Evolutionary conservation across 2,888 invertebrate genomes (phyloP), one percentile per base, ranked within the genome.

Genomic region (Kryphioiulus occultus): DNA sequence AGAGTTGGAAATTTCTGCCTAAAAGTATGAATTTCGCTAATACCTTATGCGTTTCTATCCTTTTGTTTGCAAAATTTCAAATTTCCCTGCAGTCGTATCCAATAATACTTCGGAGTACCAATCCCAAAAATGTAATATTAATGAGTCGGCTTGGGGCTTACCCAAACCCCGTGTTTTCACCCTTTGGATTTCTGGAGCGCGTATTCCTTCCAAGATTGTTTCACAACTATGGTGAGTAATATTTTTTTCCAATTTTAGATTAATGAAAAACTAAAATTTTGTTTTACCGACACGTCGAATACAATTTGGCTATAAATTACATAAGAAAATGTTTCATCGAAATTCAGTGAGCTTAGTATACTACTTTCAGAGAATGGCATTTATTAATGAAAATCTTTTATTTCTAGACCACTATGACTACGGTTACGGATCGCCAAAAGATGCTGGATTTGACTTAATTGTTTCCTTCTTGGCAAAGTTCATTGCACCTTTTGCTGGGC

Each of bases 11-110:
- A 19, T 53, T 53, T 53, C 19, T 35, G 7, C 35, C 0, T 53
- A 26, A 68, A 68, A 78, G 30, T 78, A 78, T 78, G 78, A 78
- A 78, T 78, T 78, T 78, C 26, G 30, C 30, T 15, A 78, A 78
- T 26, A 78, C 78, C 30, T 30, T 78, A 0, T 78, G 30, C 78
- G 26, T 78, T 1, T 7, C 30, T 30, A 30, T 78, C 26, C 15
- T 78, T 78, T 78, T 78, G 30, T 26, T 78, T 0, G 30, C 78
- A 78, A 78, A 30, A 30, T 2, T 30, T 0, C 15, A 78, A 1
- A 78, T 78, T 78, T 78, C 78, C 12, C 17, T 78, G 12, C 78
- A 30, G 26, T 78, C 78, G 7, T 78, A 78, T 78, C 78, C 78
- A 9, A 17, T 78, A 3, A 17, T 78, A 78, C 17, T 15, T 17